Conservation (phyloP, 2,797 vertebrate genomes). For the Zenarchopterus dispar region DNA sequence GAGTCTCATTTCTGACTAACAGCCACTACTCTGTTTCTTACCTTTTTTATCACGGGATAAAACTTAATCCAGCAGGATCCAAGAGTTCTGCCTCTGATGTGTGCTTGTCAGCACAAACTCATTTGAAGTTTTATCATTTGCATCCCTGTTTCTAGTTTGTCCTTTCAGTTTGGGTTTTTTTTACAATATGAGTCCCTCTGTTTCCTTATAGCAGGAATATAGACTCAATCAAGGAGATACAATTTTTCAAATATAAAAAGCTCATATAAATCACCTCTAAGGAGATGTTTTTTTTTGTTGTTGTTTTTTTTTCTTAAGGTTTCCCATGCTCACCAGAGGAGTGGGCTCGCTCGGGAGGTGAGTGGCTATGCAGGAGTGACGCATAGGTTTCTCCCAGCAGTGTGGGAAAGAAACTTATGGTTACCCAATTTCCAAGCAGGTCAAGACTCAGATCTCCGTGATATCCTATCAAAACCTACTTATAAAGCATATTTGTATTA, state of each 20-base stretch:
- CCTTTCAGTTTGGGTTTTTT: background rate
- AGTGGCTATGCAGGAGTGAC: slow-evolving; percentile 67
- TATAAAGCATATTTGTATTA: slow-evolving; percentile 4
- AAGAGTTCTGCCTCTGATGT: slow-evolving; percentile 23
- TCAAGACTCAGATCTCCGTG: slow-evolving; percentile 50
- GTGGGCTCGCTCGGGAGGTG: slow-evolving; percentile 41
- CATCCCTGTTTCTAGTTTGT: background rate
- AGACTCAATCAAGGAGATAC: background rate
- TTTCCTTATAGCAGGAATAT: background rate
- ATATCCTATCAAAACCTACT: background rate
- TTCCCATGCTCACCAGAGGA: slow-evolving; percentile 72
- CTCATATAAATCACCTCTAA: slow-evolving; percentile 25
- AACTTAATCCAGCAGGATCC: slow-evolving; percentile 12
- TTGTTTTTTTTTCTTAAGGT: slow-evolving; percentile 35
- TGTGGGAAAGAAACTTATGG: slow-evolving; percentile 72
- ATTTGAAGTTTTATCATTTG: slow-evolving; percentile 19
- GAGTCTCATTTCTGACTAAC: slow-evolving; percentile 41
- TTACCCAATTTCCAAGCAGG: slow-evolving; percentile 26
- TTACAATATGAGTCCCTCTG: background rate
- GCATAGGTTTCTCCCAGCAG: slow-evolving; percentile 42
- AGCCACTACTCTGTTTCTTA: slow-evolving; percentile 24
- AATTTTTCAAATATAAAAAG: background rate
- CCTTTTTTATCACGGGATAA: slow-evolving; percentile 48
- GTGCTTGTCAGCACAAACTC: slow-evolving; percentile 11
- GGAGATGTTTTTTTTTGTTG: slow-evolving; percentile 11